A percentile compares a stretch with the other conserved stretches of the same genome.
Conservation (phyloP, 2,113 vertebrate genomes). For the Riparia riparia region DNA sequence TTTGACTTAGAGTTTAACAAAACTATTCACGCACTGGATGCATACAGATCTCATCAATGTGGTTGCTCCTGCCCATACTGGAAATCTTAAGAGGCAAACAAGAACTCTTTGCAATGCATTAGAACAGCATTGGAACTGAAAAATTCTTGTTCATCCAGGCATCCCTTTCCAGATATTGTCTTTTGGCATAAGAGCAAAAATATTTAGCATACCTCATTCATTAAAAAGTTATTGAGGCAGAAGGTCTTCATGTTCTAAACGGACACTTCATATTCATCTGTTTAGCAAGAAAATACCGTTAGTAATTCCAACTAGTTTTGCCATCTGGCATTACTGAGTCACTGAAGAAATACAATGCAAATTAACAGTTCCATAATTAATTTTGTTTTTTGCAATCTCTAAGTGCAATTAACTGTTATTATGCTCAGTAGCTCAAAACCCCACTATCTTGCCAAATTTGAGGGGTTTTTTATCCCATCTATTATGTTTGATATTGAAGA, state of each 20-base stretch:
- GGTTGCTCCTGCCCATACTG: neutral
- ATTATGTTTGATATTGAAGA: neutral
- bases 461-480: neutral
- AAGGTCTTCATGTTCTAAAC: neutral
- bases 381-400: neutral
- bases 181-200: neutral
- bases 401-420: neutral
- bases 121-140: neutral
- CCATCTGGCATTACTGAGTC: neutral
- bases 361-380: neutral
- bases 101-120: neutral
- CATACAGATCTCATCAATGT: neutral
- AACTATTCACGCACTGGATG: neutral
- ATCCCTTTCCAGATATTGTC: neutral
- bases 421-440: neutral
- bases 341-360: neutral
- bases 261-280: neutral
- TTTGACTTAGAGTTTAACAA: neutral
- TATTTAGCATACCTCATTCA: neutral
- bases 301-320: conserved; percentile 8
- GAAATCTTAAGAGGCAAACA: neutral
- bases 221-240: neutral
- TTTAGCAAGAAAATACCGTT: neutral
- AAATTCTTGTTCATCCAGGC: neutral
- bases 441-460: neutral